Base-by-base conservation (phyloP, 2,113 vertebrate species). In the Chaetura pelagica region DNA sequence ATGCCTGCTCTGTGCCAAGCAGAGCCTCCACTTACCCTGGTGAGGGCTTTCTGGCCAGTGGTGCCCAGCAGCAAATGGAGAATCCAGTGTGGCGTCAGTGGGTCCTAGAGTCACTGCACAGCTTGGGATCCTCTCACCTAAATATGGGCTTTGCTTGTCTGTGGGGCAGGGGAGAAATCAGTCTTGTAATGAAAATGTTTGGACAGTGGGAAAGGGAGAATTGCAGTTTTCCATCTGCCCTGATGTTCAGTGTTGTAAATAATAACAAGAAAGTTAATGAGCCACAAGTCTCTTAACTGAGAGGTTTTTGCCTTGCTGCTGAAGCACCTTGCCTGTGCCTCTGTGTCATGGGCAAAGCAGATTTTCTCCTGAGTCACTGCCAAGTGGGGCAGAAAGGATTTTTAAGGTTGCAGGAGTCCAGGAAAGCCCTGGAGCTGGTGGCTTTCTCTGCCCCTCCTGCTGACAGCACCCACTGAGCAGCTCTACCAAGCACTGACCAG, bases 281-380 rank as follows among this genome's bases (percentile, higher is more conserved):
- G 32, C 46, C 46, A 12, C 46, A 15, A 32, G 61, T 34, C 61
- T 20, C 26, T 42, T 29, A 52, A 40, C 17, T 15, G 63, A 17
- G 71, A 35, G 29, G 4, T 21, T 71, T 77, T 52, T 54, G 27
- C 35, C 35, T 3, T 10, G 72, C 40, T 84, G 76, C 54, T 1
- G 8, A 6, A 55, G 54, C 15, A 9, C 67, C 58, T 87, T 1
- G 0, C 27, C 21, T 22, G 40, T 44, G 62, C 81, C 61, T 73
- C 87, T 81, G 58, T 0, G 0, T 84, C 79, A 58, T 0, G 0
- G 64, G 27, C 0, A 0, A 73, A 72, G 71, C 23, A 40, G 44
- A 55, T 68, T 82, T 64, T 58, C 35, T 84, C 76, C 54, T 26
- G 49, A 77, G n/a, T 68, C 54, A 4, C 40, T 90, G 93, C 87